Evolutionary conservation across 2,888 invertebrate species (phyloP).

Genomic region (Caenorhabditis drosophilae): DNA sequence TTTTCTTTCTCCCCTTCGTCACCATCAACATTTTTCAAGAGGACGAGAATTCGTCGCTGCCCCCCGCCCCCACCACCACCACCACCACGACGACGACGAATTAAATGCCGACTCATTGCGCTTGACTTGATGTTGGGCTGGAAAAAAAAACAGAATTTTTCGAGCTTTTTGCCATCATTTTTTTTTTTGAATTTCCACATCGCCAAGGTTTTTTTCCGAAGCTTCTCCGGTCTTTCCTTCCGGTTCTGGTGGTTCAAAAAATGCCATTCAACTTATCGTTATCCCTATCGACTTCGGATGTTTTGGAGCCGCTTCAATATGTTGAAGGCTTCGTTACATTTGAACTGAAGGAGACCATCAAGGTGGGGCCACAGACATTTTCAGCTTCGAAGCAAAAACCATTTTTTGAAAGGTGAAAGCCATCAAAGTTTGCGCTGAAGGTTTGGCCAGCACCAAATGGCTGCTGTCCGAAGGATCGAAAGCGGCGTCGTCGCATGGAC

Average conservation of each 20-base stretch:
- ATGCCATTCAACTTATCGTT: conserved; percentile 34
- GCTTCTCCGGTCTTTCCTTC: too few relatives aligned
- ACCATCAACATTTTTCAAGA: too few relatives aligned
- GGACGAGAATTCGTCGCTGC: too few relatives aligned
- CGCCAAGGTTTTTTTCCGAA: too few relatives aligned
- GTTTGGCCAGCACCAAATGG: conserved; percentile 35
- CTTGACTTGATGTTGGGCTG: not conserved
- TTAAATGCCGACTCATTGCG: too few relatives aligned
- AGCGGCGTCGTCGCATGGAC: conserved; percentile 30
- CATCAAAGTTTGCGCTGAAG: conserved; percentile 25
- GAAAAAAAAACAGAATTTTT: not conserved
- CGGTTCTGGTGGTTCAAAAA: too few relatives aligned
- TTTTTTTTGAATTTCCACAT: not conserved
- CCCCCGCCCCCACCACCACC: too few relatives aligned
- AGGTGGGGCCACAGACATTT: conserved; percentile 23
- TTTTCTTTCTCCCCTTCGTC: too few relatives aligned
- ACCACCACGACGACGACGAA: too few relatives aligned
- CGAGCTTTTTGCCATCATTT: not conserved
- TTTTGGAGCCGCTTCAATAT: conserved; percentile 20
- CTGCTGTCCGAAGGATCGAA: conserved; percentile 21
- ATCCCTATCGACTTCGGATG: conserved; percentile 24
- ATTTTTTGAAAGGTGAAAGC: conserved; percentile 26
- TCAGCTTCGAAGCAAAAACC: not conserved
- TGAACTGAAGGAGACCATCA: conserved; percentile 27
- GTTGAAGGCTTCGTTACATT: conserved; percentile 33